Base-by-base conservation (phyloP, 1,140 invertebrate species). In the Rhopalosiphum padi region DNA sequence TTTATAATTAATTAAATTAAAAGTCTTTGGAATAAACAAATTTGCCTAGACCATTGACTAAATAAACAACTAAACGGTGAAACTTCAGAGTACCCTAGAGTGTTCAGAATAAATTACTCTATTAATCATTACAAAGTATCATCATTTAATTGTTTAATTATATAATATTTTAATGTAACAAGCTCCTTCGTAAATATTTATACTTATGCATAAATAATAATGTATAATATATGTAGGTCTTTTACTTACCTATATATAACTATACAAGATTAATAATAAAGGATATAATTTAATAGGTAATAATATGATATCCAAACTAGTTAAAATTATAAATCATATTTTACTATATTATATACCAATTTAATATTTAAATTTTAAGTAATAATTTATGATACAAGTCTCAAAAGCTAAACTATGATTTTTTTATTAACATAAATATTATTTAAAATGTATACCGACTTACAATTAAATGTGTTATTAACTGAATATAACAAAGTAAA, bases 11-110 rank as follows among this genome's bases (percentile, higher is more conserved):
- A 18, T 18, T 86, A 30, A 25, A 53, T 18, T 35, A 48, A 48
- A 51, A 53, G 88, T 89, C 88, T 55, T 53, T 89, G 88, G 88
- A 89, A 89, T 89, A 37, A 37, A 89, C 37, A 35, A 25, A 51
- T 25, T 23, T 41, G 6, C 88, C 1, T 89, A 55, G 88, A 55
- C 88, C 88, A 89, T 89, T 89, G 88, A 89, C 88, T 89, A 37
- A 55, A 55, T 53, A 25, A 89, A 55, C 9, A 7, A 43, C 37
- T 25, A 77, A 18, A 77, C 30, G n/a, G n/a, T 77, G 4, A 77
- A 15, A 77, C n/a, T n/a, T n/a, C 15, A 35, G 15, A 68, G 30
- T 68, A 68, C 15, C 11, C 15, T 18, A 68, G 30, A 60, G 25
- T 60, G 25, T 60, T 60, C 3, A 30, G 25, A 68, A 41, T 41